Evolutionary conservation across 30 jellyfish, hydroid and myxozoan genomes (phyloP), one percentile per base, ranked within the genome.

Genomic region (Cassiopea andromeda): DNA sequence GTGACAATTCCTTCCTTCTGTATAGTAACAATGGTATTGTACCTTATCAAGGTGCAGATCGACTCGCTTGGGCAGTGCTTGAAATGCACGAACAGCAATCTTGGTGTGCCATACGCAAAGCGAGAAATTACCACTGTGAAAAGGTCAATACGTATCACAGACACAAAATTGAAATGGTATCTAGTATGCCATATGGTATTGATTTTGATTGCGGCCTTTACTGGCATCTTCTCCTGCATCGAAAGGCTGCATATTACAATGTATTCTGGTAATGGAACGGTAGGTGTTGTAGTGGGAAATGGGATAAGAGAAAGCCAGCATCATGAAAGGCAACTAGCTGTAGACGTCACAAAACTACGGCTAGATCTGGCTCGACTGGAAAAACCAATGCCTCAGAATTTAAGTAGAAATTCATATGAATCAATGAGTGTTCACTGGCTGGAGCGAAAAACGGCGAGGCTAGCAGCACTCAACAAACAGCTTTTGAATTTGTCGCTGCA

Each of bases 1-100:
- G 80, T 72, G 45, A 87, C 94, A 3, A 80, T 87, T 45, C 94
- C 94, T 2, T 87, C 94, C 46, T 87, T 87, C 82, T 87, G 90
- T 60, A 59, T 78, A n/a, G 90, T 87, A 4, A 77, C 90, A 48
- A 73, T 60, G 10, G 90, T 87, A 13, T 57, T 87, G 90, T 87
- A 87, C 78, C 80, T 87, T 15, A 66, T 78, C 74, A 87, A 87
- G 69, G 94, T 87, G 27, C 77, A 48, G 73, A 69, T 87, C 27
- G 94, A 87, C 75, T 43, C 85, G 2, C 86, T 87, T 10, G 94
- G 94, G 43, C 61, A 61, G 46, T 12, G 49, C 7, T 45, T 87
- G 90, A 87, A 87, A 58, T 60, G 86, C 76, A 48, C 49, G 5
- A 68, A 61, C 81, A 81, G 47, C 46, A 69, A 72, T 19, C 94